Evolutionary conservation across 2,797 vertebrate species (phyloP), one percentile per base, ranked within the genome.

Genomic region (Anguilla megastoma): DNA sequence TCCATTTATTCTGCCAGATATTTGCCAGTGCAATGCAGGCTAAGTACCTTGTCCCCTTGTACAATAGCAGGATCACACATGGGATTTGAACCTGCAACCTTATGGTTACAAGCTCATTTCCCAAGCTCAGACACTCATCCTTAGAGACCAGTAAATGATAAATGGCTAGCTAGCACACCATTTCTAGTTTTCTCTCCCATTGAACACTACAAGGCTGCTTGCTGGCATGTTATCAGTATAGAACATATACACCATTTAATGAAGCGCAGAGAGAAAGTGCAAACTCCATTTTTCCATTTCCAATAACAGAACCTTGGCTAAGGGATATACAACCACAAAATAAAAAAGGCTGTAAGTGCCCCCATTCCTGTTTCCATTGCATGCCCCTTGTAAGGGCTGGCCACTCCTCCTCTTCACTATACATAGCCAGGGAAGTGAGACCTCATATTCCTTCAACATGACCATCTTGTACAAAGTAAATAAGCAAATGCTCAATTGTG

Each of bases 41-140:
- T 74, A 74, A 74, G 69, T 74, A 74, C 69, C 27, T 74, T 74
- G 69, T 74, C 69, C 69, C 27, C 8, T 74, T 30, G 69, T 74
- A 74, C 69, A 79, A 79, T 79, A 79, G 33, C 36, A 79, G 74
- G 50, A 9, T 50, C 21, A 21, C n/a, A 27, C 18, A 50, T 50
- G 50, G 36, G 83, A 56, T 56, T 27, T 84, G 83, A 56, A 82
- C 36, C 52, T 6, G 54, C 50, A 54, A 33, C 50, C 21, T 84
- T 58, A 9, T 54, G 83, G 83, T 56, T 84, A 84, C 83, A 30
- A 84, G 54, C 48, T 12, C 83, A 84, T 52, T 50, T 27, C 18
- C 18, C n/a, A 50, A 50, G 27, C 30, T 54, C 24, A 10, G 52
- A 45, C 74, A 71, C 74, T 41, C 6, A 45, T 41, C 36, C 74